Base-by-base conservation (phyloP, 2,888 invertebrate species). In the Matsumyia berberina region DNA sequence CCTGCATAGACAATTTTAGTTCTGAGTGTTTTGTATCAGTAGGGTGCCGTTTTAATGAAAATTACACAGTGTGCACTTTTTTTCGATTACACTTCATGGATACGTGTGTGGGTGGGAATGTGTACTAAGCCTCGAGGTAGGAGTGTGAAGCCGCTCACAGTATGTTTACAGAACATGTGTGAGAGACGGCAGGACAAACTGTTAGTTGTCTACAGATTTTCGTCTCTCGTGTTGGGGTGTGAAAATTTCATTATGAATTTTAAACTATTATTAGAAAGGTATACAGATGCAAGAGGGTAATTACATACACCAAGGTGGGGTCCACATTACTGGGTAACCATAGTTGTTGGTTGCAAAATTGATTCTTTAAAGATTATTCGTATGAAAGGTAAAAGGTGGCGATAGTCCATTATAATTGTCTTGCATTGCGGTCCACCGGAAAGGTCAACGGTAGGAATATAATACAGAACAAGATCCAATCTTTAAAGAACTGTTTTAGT, bases 1-100 rank as follows among this genome's bases (percentile, higher is more conserved):
- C 67, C 39, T 80, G 49, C 67, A 74, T 62, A 57, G 60, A 80
- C 76, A 76, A 69, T 76, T 81, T 81, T 39, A 44, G 57, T 62
- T 17, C 62, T 2, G 15, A 78, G 62, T 31, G 49, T 49, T 57
- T 12, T 29, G 67, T 62, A 80, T 49, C 46, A 49, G 69, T 44
- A 69, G 69, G 76, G 62, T 69, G 62, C 81, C 67, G 53, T 64
- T 81, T 81, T 76, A 81, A 76, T 81, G 81, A 81, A 81, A 81
- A 81, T 69, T 76, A 81, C 62, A 69, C 62, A 62, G 39, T 81
- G 49, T 81, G 42, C 64, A 58, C 17, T 42, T 51, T 62, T 57
- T n/a, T 73, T 79, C 46, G 44, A 73, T 53, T 67, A 49, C 15
- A 62, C 46, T 55, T 24, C n/a, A 19, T 44, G 24, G 4, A n/a